Evolutionary conservation across 2,113 vertebrate species (phyloP), one percentile per base, ranked within the genome.

Genomic region (Leiothrix lutea): DNA sequence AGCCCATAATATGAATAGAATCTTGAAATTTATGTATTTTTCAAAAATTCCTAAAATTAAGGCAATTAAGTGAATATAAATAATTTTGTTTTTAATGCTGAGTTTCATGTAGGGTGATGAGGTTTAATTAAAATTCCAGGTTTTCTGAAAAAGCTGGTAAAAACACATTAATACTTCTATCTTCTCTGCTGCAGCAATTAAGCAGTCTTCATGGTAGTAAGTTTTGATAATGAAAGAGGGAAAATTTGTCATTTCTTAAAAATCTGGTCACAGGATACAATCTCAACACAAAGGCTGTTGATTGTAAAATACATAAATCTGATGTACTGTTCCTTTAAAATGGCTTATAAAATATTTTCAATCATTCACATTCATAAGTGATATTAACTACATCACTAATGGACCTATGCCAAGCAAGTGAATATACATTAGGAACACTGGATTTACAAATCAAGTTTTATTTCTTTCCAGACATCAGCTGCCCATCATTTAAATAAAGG

Each of bases 401-500:
- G 69, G 78, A 58, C 33, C 18, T 24, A 44, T 19, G 45, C 14
- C 25, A 54, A 12, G 25, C 17, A 69, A 71, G 23, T 75, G 77
- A 91, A 86, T 86, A 88, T 65, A 26, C 61, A 95, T 83, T 70
- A 85, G 26, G 12, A 88, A 70, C 9, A 67, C 9, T 64, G 33
- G 11, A 79, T 79, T 85, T 61, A 74, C 60, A 91, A 80, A 92
- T 50, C 10, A 85, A 73, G 67, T 85, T 47, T 93, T 90, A 64
- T 83, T 95, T 96, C 82, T 96, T 93, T 91, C 67, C 40, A 91
- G 70, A 82, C 56, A 72, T 74, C 69, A 65, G 74, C 82, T 90
- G 88, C 42, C 81, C 26, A 88, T 73, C 89, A 95, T 91, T 72
- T 96, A 91, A 95, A 89, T 80, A 73, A 95, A 94, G 54, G 53